These are phyloP conservation scores for Melanotaenia nigrans DNA, from an alignment of 2,797 vertebrate genomes.

Conservation along the genomic window DNA sequence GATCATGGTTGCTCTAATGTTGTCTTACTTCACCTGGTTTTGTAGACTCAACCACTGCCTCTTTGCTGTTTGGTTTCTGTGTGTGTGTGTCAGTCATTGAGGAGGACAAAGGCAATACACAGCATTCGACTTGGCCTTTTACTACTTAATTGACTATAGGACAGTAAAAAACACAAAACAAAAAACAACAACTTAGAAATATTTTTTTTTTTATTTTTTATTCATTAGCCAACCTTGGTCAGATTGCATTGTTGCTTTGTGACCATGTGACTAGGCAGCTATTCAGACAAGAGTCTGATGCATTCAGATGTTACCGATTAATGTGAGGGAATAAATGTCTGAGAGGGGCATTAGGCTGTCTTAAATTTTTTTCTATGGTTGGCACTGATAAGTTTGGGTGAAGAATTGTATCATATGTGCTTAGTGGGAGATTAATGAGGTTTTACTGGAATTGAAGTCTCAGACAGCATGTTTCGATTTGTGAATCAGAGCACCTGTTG, in stretches of 20 bases:
- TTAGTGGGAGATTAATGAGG: conserved; percentile 59
- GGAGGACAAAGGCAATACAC: neutral
- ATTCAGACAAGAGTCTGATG: neutral
- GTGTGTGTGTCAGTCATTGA: neutral
- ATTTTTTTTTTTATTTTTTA: neutral
- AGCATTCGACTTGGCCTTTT: neutral
- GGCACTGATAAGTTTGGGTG: conserved; percentile 23
- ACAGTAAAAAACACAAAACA: neutral
- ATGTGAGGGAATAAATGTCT: neutral
- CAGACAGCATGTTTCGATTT: conserved; percentile 25
- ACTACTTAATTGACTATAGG: neutral
- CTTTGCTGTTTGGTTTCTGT: neutral
- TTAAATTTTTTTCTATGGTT: conserved; percentile 41
- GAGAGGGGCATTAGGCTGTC: conserved; percentile 10
- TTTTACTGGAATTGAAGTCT: conserved; percentile 63
- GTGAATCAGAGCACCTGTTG: conserved; percentile 60
- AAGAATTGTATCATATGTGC: conserved; percentile 37
- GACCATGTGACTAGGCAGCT: too few relatives aligned
- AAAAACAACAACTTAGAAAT: neutral
- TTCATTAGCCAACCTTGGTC: neutral
- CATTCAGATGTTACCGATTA: neutral
- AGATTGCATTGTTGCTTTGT: neutral
- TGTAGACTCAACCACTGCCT: neutral
- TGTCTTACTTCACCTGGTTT: neutral
- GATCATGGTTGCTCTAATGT: neutral